Percentiles rank a stretch among this genome's conserved stretches.
These are phyloP conservation scores for Plagiodera versicolora DNA, from an alignment of 2,888 invertebrate species.

Conservation along the genomic window DNA sequence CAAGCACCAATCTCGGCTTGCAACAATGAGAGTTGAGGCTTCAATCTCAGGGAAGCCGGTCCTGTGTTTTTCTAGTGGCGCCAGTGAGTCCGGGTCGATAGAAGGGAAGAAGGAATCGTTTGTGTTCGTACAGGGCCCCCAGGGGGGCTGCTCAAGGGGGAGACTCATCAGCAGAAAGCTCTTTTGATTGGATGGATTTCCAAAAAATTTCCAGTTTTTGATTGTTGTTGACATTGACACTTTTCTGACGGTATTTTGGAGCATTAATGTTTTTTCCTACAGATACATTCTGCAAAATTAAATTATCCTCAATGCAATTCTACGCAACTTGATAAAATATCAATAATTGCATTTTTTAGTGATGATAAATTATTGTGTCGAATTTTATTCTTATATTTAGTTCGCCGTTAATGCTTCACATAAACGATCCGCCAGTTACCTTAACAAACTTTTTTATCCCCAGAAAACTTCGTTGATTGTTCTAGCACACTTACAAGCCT, in stretches of 20 bases:
- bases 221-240: too few relatives aligned
- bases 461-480: conserved; percentile 12
- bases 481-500: conserved; percentile 2
- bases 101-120: not conserved
- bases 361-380: too few relatives aligned
- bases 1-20: too few relatives aligned
- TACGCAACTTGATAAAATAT: too few relatives aligned
- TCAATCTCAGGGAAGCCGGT: not conserved
- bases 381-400: too few relatives aligned
- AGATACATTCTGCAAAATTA: too few relatives aligned
- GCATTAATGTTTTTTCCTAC: too few relatives aligned
- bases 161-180: not conserved
- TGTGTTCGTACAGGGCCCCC: not conserved
- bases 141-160: not conserved
- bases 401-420: not conserved
- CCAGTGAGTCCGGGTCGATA: not conserved
- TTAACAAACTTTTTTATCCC: conserved; percentile 14
- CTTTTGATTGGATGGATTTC: not conserved
- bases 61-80: not conserved
- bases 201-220: too few relatives aligned
- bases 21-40: not conserved
- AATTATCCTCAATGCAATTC: too few relatives aligned
- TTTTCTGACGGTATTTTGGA: too few relatives aligned
- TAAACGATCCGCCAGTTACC: conserved; percentile 7
- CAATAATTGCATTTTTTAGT: too few relatives aligned